phyloP scores from a whole-genome alignment of 2,888 invertebrate species.

The Caenorhabditis wallacei region DNA sequence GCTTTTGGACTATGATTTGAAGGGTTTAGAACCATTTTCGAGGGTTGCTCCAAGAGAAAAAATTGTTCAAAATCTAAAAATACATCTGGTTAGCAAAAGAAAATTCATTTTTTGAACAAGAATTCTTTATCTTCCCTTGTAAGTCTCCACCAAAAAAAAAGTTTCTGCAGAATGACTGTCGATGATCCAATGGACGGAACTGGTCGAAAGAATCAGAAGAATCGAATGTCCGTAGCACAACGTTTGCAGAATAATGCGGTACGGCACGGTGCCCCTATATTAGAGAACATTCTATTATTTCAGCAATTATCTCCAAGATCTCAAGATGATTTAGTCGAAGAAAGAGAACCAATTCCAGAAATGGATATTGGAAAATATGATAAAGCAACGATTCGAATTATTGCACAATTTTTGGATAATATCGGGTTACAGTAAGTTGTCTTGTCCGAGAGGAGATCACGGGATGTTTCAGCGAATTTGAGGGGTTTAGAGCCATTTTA shows the following conservation, averaged over 20 bases:
- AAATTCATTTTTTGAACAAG: too few species aligned
- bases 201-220: conserved; percentile 30
- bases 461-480: not conserved
- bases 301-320: conserved; percentile 42
- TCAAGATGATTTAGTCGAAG: conserved; percentile 29
- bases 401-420: conserved; percentile 78
- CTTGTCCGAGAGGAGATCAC: not conserved
- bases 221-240: conserved; percentile 45
- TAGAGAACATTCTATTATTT: not conserved
- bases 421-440: conserved; percentile 76
- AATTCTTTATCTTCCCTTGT: too few species aligned
- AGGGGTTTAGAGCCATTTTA: too few species aligned
- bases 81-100: too few species aligned
- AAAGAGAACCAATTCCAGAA: not conserved
- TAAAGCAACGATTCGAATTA: conserved; percentile 73
- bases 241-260: conserved; percentile 44
- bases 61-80: too few species aligned
- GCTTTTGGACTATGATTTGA: too few species aligned
- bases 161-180: conserved; percentile 45
- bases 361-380: conserved; percentile 39
- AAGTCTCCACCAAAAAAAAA: not conserved
- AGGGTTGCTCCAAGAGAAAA: too few species aligned
- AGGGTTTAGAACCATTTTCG: too few species aligned
- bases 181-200: conserved; percentile 28
- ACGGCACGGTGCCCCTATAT: not conserved